Evolutionary conservation across 2,797 vertebrate species (phyloP), one percentile per base, ranked within the genome.

Genomic region (Antennarius maculatus): DNA sequence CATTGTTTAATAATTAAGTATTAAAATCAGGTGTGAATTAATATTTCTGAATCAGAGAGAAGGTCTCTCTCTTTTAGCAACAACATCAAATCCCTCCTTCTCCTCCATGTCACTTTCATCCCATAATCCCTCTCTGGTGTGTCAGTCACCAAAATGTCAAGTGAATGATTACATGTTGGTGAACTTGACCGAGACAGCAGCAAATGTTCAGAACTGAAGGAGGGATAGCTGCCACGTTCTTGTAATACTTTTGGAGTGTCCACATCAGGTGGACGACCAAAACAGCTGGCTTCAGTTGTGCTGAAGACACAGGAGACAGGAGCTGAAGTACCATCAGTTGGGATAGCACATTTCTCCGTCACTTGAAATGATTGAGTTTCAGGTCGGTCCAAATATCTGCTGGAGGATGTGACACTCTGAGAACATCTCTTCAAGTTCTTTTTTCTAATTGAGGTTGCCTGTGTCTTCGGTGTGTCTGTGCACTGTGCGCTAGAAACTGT

Each of bases 101-200:
- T 93, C 52, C 95, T 93, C 96, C 97, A 98, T 0, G 96, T 97
- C 56, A 95, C 94, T 69, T 91, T 96, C 3, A 98, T 0, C 2
- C 96, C 96, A 7, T 97, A 98, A 75, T 95, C 92, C 0, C 79
- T 92, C 81, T 97, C 95, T 0, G 96, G 97, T 1, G 96, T 98
- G 50, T 97, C 95, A 9, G 86, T 52, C 8, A 94, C 96, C 56
- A 98, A 91, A 71, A 89, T 46, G 27, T 88, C 85, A 37, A 69
- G 41, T 47, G 62, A 79, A 48, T 52, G 45, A 45, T 72, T 48
- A 50, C 56, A 60, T 29, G 86, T 80, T 1, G 88, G 82, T 27
- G 83, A 85, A 13, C 55, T 65, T 0, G 72, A 56, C 51, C 52
- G 80, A 61, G 77, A 79, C 16, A 87, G 76, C 3, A 90, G 71